Evolutionary conservation across 2,113 vertebrate species (phyloP).

Genomic region (Collichthys lucidus): DNA sequence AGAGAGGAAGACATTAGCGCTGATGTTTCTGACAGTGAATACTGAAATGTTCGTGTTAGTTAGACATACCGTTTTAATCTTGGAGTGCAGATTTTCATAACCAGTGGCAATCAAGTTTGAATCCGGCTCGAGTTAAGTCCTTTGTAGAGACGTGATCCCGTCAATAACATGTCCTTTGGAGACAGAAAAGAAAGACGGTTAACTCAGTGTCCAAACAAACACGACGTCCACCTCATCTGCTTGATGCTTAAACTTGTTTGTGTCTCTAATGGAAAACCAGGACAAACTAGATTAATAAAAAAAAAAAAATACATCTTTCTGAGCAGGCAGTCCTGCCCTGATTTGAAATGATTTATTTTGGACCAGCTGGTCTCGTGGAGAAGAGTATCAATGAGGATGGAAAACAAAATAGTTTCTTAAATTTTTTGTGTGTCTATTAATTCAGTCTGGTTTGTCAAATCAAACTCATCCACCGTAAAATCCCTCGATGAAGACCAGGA

Average conservation of each 20-base stretch:
- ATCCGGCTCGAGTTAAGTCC: slow-evolving; percentile 61
- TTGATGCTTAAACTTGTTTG: background rate
- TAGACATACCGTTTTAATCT: slow-evolving; percentile 72
- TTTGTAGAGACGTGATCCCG: slow-evolving; percentile 25
- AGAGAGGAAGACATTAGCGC: slow-evolving; percentile 17
- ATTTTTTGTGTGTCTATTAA: background rate
- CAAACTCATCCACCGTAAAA: background rate
- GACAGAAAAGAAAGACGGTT: slow-evolving; percentile 23
- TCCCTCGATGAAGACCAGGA: background rate
- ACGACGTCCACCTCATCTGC: slow-evolving; percentile 5
- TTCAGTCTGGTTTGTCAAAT: background rate
- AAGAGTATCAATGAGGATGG: background rate
- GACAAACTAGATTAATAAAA: slow-evolving; percentile 21
- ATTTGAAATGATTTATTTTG: slow-evolving; percentile 40
- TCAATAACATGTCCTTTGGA: slow-evolving; percentile 42
- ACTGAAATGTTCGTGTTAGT: background rate
- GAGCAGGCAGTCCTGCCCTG: slow-evolving; percentile 1
- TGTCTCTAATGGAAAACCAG: slow-evolving; percentile 14
- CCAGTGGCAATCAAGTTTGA: slow-evolving; percentile 73
- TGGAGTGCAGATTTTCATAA: slow-evolving; percentile 81
- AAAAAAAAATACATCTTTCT: background rate
- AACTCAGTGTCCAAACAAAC: background rate
- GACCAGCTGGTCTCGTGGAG: slow-evolving; percentile 3
- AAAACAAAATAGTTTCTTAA: background rate
- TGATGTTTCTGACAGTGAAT: background rate